Evolutionary conservation across 2,797 vertebrate species (phyloP).

Genomic region (Triplophysa bombifrons): DNA sequence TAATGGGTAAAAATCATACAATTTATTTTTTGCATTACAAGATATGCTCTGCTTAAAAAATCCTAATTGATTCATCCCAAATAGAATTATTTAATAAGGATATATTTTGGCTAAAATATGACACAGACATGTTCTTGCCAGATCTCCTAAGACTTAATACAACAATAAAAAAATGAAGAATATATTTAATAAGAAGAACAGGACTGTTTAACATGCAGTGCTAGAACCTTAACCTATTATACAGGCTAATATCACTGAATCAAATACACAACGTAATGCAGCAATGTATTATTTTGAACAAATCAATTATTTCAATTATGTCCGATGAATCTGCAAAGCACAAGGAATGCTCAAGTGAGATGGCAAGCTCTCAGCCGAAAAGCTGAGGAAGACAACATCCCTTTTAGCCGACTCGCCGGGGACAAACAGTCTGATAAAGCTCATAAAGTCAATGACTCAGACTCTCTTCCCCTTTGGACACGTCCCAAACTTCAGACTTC

Average conservation of each 20-base stretch:
- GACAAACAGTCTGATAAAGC: conserved; percentile 3
- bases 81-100: too few species aligned
- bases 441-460: conserved; percentile 17
- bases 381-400: conserved; percentile 1
- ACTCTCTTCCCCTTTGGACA: background rate
- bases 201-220: background rate
- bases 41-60: too few species aligned
- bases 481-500: background rate
- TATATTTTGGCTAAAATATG: too few species aligned
- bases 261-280: background rate
- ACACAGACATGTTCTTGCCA: too few species aligned
- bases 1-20: too few species aligned
- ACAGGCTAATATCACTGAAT: background rate
- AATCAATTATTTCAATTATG: background rate
- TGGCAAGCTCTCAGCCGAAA: background rate
- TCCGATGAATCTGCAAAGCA: background rate
- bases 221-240: background rate
- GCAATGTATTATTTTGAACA: background rate
- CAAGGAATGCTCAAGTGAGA: background rate
- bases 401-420: conserved; percentile 1
- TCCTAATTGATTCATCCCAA: too few species aligned
- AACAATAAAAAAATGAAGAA: too few species aligned
- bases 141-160: too few species aligned
- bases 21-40: too few species aligned
- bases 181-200: background rate